Evolutionary conservation across 1,140 invertebrate genomes (phyloP).

Genomic region (Calliopsis andreniformis): DNA sequence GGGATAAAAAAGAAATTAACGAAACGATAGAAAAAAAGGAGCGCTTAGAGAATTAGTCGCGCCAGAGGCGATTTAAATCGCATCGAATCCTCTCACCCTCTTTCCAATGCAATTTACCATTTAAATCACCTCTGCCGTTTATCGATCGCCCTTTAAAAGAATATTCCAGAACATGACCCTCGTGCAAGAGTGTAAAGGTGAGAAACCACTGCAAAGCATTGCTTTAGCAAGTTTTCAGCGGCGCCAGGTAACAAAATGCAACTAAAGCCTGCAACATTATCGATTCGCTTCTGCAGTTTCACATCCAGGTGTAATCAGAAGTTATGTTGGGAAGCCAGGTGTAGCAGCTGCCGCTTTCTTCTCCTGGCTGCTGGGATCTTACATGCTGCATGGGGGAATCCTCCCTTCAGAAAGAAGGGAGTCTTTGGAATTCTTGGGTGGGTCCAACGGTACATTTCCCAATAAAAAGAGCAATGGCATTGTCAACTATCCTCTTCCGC

Average conservation of each 20-base stretch:
- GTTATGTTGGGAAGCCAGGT: background rate
- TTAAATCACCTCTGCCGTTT: background rate
- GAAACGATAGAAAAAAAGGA: background rate
- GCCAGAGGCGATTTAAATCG: background rate
- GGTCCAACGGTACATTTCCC: too few species aligned
- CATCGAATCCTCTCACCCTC: background rate
- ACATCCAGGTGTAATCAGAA: background rate
- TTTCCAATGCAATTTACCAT: slow-evolving; percentile 9
- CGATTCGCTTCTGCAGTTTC: background rate
- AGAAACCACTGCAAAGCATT: background rate
- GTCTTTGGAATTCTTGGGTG: too few species aligned
- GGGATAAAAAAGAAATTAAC: background rate
- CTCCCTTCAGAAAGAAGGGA: too few species aligned
- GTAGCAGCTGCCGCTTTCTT: background rate
- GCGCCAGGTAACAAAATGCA: background rate
- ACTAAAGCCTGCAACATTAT: background rate
- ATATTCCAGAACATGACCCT: background rate
- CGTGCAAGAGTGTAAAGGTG: background rate
- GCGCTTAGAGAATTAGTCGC: background rate
- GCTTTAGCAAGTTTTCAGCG: background rate
- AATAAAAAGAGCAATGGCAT: too few species aligned
- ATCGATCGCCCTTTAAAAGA: background rate
- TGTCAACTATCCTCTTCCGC: too few species aligned
- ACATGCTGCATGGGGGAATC: background rate
- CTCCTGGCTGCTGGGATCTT: background rate